These are phyloP conservation scores for Musca vetustissima DNA, from an alignment of 1,140 invertebrate species.

Conservation along the genomic window DNA sequence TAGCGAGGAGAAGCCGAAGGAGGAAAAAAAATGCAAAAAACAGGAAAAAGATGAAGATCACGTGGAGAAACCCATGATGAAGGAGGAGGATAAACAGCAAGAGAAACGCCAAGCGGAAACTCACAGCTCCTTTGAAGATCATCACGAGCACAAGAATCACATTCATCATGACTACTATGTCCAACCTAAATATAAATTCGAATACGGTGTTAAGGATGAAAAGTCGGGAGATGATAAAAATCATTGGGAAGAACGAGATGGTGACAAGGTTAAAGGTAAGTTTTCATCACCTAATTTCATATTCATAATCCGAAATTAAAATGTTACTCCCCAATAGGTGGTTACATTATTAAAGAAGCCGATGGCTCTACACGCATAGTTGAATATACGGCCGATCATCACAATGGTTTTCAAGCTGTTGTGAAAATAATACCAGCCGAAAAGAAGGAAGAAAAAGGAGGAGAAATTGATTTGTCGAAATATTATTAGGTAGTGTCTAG, in stretches of 20 bases:
- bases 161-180: conserved; percentile 56
- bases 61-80: no score
- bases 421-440: conserved; percentile 54
- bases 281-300: neutral
- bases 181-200: conserved; percentile 42
- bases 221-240: conserved; percentile 56
- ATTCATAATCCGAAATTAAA: neutral
- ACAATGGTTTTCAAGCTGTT: conserved; percentile 61
- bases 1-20: no score
- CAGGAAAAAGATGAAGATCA: no score
- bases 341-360: conserved; percentile 62
- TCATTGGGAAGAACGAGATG: conserved; percentile 54
- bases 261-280: conserved; percentile 42
- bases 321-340: conserved; percentile 44
- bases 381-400: conserved; percentile 62
- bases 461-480: no score
- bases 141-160: neutral
- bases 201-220: conserved; percentile 25
- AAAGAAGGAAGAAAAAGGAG: no score
- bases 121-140: neutral
- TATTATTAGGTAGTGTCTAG: no score
- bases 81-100: no score
- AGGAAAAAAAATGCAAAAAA: no score
- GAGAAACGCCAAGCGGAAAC: conserved; percentile 51
- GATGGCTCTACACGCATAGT: conserved; percentile 64